Evolutionary conservation across 2,888 invertebrate genomes (phyloP).

Genomic region (Arenicola marina): DNA sequence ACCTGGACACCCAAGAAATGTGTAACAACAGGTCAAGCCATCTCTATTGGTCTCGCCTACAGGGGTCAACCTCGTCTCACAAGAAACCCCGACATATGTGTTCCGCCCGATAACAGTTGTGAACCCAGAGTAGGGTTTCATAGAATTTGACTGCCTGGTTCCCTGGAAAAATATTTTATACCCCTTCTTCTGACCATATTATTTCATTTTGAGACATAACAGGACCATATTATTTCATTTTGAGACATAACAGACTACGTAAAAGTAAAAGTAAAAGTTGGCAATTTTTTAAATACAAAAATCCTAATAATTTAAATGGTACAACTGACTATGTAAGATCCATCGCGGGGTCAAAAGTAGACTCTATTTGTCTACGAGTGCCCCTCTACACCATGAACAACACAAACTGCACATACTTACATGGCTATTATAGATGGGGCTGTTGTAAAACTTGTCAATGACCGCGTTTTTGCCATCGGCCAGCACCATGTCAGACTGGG

Average conservation of each 20-base stretch:
- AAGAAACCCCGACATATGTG: too few species aligned
- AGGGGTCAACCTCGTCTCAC: too few species aligned
- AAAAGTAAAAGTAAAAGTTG: background rate
- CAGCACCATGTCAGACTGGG: conserved; percentile 66
- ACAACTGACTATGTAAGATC: background rate
- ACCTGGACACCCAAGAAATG: too few species aligned
- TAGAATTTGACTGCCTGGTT: too few species aligned
- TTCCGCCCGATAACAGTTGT: too few species aligned
- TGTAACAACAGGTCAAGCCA: too few species aligned
- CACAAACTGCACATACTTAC: conserved; percentile 67
- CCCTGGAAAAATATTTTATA: too few species aligned
- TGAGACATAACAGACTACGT: background rate
- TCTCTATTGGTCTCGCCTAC: too few species aligned
- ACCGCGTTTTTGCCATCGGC: conserved; percentile 69
- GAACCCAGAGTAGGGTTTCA: too few species aligned
- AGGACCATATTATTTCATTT: too few species aligned
- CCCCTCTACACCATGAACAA: background rate
- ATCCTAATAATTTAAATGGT: background rate
- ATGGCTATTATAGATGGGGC: conserved; percentile 77
- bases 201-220: too few species aligned
- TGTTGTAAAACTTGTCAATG: conserved; percentile 83
- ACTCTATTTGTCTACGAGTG: background rate
- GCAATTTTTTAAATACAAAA: background rate
- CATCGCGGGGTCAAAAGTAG: background rate
- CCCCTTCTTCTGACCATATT: too few species aligned